Evolutionary conservation across 2,888 invertebrate species (phyloP).

Genomic region (Chrysolina haemoptera): DNA sequence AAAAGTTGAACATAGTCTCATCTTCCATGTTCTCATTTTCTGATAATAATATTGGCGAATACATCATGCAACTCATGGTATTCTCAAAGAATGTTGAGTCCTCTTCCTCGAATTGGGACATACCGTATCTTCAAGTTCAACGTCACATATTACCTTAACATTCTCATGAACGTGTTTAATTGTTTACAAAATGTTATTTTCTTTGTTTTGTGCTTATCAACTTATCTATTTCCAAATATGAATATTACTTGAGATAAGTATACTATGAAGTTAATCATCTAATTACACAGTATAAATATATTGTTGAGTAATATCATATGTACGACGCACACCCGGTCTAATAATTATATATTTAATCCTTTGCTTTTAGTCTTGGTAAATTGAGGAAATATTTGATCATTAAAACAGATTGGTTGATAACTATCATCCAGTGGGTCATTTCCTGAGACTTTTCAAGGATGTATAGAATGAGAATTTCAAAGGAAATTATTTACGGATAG

Average conservation of each 20-base stretch:
- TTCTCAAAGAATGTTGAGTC: neutral
- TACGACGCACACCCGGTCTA: slow-evolving; percentile 5
- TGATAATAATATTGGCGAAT: no score
- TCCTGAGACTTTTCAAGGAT: neutral
- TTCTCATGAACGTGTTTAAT: neutral
- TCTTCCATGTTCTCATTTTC: no score
- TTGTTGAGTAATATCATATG: slow-evolving; percentile 9
- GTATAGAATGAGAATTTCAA: neutral
- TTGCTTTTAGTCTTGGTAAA: neutral
- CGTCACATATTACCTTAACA: neutral
- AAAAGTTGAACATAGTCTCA: no score
- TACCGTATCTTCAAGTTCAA: slow-evolving; percentile 6
- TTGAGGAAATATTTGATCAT: neutral
- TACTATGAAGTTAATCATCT: neutral
- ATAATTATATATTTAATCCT: slow-evolving; percentile 24
- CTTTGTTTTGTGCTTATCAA: slow-evolving; percentile 13
- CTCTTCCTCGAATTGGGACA: neutral
- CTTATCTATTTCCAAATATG: slow-evolving; percentile 8
- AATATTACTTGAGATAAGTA: neutral
- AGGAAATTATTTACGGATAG: no score
- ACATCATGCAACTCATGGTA: no score
- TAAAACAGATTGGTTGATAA: neutral
- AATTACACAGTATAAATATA: slow-evolving; percentile 1
- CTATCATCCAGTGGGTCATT: neutral
- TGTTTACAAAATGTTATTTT: neutral